phyloP scores from a whole-genome alignment of 2,888 invertebrate species.

The Thereva nobilitata region DNA sequence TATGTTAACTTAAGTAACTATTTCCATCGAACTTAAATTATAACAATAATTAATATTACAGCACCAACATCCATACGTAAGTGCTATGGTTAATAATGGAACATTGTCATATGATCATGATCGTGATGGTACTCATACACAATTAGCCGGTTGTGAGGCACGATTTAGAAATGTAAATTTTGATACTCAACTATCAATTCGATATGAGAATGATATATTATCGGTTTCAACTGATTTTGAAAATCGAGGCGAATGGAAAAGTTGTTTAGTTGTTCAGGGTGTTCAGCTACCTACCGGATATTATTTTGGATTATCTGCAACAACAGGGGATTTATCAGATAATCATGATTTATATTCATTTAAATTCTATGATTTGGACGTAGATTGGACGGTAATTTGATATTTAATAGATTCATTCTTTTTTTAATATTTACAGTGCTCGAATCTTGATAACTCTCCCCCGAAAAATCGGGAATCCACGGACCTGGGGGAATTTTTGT shows the following conservation, averaged over 20 bases:
- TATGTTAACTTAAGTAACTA: conserved; percentile 79
- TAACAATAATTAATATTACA: conserved; percentile 55
- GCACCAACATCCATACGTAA: conserved; percentile 98
- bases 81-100: conserved; percentile 98
- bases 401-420: neutral
- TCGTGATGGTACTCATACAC: conserved; percentile 96
- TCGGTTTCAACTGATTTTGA: conserved; percentile 91
- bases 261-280: conserved; percentile 86
- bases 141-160: conserved; percentile 90
- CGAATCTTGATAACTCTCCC: too few relatives aligned
- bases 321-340: conserved; percentile 96
- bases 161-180: conserved; percentile 89
- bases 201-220: conserved; percentile 88
- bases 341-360: conserved; percentile 93
- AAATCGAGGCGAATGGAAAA: conserved; percentile 90
- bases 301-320: conserved; percentile 91
- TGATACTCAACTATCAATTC: conserved; percentile 87
- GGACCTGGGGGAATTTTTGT: too few relatives aligned
- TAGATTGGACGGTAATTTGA: conserved; percentile 62
- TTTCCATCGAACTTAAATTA: neutral
- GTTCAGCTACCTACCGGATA: conserved; percentile 94
- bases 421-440: too few relatives aligned
- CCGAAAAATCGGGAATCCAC: too few relatives aligned
- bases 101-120: conserved; percentile 96
- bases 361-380: conserved; percentile 89